Conservation (phyloP, 1,140 invertebrate species). For the Leguminivora glycinivorella region DNA sequence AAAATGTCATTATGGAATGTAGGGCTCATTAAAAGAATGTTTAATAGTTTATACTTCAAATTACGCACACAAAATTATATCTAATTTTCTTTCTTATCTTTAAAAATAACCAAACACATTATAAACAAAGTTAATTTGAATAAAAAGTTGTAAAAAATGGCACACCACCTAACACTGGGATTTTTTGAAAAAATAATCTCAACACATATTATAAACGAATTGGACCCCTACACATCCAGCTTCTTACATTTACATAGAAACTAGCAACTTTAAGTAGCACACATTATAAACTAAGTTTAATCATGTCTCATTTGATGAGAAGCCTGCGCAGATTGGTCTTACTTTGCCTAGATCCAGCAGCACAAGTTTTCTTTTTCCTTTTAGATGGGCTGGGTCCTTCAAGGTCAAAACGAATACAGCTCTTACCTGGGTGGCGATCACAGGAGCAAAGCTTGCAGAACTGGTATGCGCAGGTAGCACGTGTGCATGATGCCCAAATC, state of each 20-base stretch:
- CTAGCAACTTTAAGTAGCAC: background rate
- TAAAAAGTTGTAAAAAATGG: constrained; percentile 21
- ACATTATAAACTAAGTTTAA: constrained; percentile 10
- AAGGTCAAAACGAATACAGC: constrained; percentile 63
- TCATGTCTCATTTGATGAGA: constrained; percentile 34
- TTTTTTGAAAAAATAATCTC: constrained; percentile 26
- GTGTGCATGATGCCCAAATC: constrained; percentile 68
- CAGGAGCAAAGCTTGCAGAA: constrained; percentile 69
- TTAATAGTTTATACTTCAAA: background rate
- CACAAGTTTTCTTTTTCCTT: constrained; percentile 59
- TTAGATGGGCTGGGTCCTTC: constrained; percentile 75
- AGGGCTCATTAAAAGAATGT: constrained; percentile 11
- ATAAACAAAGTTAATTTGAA: background rate
- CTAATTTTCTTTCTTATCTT: background rate
- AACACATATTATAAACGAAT: constrained; percentile 25
- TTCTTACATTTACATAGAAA: constrained; percentile 8
- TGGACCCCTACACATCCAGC: constrained; percentile 10
- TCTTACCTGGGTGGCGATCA: constrained; percentile 61
- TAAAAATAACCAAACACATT: background rate
- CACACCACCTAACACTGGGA: constrained; percentile 25
- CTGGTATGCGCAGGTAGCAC: constrained; percentile 57
- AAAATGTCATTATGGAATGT: constrained; percentile 25
- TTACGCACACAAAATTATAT: background rate
- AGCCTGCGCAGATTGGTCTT: constrained; percentile 68
- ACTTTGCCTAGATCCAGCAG: constrained; percentile 67